These are phyloP conservation scores for Phoenicopterus ruber DNA, from an alignment of 2,113 vertebrate genomes.

Conservation along the genomic window DNA sequence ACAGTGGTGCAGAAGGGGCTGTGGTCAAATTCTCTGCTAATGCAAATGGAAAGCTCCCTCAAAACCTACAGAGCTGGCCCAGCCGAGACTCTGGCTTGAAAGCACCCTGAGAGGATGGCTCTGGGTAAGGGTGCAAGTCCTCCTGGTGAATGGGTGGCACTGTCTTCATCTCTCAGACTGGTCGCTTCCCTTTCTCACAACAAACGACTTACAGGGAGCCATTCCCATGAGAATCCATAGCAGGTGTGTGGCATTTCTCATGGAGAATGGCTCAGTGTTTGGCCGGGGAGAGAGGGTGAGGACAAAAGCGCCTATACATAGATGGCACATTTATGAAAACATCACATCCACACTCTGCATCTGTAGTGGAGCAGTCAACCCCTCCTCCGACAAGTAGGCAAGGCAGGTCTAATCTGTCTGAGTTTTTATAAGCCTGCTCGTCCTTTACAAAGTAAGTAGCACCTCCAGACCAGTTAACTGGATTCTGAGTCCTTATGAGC, in stretches of 20 bases:
- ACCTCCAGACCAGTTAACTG: neutral
- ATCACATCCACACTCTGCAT: neutral
- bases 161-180: neutral
- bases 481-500: neutral
- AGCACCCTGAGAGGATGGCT: neutral
- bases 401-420: neutral
- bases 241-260: neutral
- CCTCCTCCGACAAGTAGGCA: neutral
- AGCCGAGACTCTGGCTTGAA: neutral
- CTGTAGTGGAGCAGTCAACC: neutral
- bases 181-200: neutral
- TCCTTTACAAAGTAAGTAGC: neutral
- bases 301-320: neutral
- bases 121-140: neutral
- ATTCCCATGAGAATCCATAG: neutral
- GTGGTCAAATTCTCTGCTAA: neutral
- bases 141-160: neutral
- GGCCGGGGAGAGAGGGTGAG: neutral
- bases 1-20: neutral
- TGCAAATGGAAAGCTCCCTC: neutral
- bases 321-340: neutral
- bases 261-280: neutral
- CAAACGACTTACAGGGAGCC: neutral
- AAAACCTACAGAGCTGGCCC: neutral
- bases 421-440: neutral